Conservation (phyloP, 2,113 vertebrate genomes). For the Puntigrus tetrazona region DNA sequence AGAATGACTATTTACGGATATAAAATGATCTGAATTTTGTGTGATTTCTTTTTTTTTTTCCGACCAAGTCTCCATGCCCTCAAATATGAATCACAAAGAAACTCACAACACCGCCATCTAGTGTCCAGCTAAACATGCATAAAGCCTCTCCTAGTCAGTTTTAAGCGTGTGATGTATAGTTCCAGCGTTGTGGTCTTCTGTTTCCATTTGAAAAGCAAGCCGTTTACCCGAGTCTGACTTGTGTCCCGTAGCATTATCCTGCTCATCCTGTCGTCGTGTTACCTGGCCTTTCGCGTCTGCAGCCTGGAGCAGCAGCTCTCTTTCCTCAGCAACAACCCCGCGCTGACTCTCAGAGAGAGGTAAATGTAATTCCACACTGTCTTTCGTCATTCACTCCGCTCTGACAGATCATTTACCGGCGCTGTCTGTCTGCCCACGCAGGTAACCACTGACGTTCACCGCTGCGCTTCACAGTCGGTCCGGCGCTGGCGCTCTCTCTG, state of each 20-base stretch:
- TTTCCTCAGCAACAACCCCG: constrained; percentile 77
- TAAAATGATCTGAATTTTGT: neutral
- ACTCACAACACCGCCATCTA: constrained; percentile 55
- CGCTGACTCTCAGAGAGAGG: constrained; percentile 75
- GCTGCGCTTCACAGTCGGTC: neutral
- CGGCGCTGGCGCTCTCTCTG: neutral
- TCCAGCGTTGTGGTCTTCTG: neutral
- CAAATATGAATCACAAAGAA: neutral
- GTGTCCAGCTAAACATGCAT: constrained; percentile 57
- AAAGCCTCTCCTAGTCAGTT: neutral
- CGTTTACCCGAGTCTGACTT: neutral
- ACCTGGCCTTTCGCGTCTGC: constrained; percentile 92
- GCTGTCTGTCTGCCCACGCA: constrained; percentile 48
- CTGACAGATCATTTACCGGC: neutral
- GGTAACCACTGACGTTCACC: constrained; percentile 62
- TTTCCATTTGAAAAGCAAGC: neutral
- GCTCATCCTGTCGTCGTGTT: constrained; percentile 89
- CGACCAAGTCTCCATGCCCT: neutral
- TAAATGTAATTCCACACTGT: constrained; percentile 58
- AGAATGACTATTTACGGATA: neutral
- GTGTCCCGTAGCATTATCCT: constrained; percentile 77
- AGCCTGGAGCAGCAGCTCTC: constrained; percentile 90
- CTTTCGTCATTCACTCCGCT: neutral
- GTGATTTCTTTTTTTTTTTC: neutral
- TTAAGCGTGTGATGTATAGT: neutral